Base-by-base conservation (phyloP, 2,888 invertebrate species). In the Chaitophorus viminalis region DNA sequence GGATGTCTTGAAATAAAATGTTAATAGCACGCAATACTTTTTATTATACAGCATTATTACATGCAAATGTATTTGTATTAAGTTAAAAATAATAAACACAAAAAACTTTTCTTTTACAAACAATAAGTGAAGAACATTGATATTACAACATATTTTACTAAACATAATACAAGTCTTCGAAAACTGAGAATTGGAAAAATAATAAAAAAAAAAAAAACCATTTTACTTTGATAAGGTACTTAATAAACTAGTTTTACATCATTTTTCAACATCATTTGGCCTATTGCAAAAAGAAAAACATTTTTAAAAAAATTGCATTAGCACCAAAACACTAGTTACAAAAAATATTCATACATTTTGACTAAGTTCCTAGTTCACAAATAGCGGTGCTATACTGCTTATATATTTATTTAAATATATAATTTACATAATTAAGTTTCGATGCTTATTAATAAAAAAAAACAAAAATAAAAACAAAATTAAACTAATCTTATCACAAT, bases 401-500 rank as follows among this genome's bases (percentile, higher is more conserved):
- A n/a, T n/a, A n/a, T n/a, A n/a, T n/a, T n/a, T n/a, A n/a, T n/a
- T n/a, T n/a, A n/a, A 11, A 84, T 76, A 76, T 77, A 68, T 85
- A 74, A n/a, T 46, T 11, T 14, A 46, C 14, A 68, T 46, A 85
- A 68, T 76, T 33, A 85, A 46, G 76, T 76, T 83, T 85, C 18
- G 46, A 85, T 77, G 52, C 68, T 68, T 77, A 76, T 77, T 68
- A n/a, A 68, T 46, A 65, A 65, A 65, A 74, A 31, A 82, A 81
- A 83, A 33, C 75, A 84, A 72, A 25, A 25, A 77, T 70, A 77
- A 54, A n/a, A 86, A 86, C 78, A 60, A 87, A 87, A 87, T 85
- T 81, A 87, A 39, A 65, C 87, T 87, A 87, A 78, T 72, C 72
- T 79, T 87, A 87, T 87, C 87, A 81, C 81, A 87, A 87, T 81